These are phyloP conservation scores for Lucilia cuprina DNA, from an alignment of 1,140 invertebrate species.

Conservation along the genomic window DNA sequence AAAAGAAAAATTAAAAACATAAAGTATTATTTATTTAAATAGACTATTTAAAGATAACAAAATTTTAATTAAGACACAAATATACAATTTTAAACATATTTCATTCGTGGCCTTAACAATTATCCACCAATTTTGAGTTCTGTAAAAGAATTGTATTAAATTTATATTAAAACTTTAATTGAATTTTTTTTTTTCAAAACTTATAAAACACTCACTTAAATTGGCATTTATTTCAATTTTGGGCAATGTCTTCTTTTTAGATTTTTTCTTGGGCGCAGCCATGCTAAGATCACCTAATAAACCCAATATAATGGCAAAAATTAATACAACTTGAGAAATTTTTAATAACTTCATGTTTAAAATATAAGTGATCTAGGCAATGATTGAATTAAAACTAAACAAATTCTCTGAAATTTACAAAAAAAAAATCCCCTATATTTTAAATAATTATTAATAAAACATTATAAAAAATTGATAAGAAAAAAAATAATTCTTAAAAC, in stretches of 20 bases:
- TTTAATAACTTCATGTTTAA: slow-evolving; percentile 7
- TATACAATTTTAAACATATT: too few species aligned
- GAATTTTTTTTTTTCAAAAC: neutral
- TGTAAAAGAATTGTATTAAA: neutral
- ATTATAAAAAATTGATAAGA: too few species aligned
- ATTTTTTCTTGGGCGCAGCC: neutral
- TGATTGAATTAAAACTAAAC: neutral
- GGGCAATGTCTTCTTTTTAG: neutral
- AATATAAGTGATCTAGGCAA: neutral
- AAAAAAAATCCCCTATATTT: neutral
- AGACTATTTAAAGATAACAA: too few species aligned
- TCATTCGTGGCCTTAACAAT: neutral
- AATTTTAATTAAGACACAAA: too few species aligned
- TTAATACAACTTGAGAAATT: slow-evolving; percentile 16
- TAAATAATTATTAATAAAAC: neutral
- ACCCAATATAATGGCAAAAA: slow-evolving; percentile 1
- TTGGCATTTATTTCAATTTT: slow-evolving; percentile 8
- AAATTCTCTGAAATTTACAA: neutral
- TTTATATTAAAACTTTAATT: neutral
- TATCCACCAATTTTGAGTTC: neutral
- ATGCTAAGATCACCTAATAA: neutral
- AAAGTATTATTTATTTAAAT: too few species aligned
- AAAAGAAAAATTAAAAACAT: too few species aligned
- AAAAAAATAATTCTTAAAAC: too few species aligned
- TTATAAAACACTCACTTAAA: neutral